Evolutionary conservation across 2,888 invertebrate genomes (phyloP), one percentile per base, ranked within the genome.

Genomic region (Thysanoteuthis rhombus): DNA sequence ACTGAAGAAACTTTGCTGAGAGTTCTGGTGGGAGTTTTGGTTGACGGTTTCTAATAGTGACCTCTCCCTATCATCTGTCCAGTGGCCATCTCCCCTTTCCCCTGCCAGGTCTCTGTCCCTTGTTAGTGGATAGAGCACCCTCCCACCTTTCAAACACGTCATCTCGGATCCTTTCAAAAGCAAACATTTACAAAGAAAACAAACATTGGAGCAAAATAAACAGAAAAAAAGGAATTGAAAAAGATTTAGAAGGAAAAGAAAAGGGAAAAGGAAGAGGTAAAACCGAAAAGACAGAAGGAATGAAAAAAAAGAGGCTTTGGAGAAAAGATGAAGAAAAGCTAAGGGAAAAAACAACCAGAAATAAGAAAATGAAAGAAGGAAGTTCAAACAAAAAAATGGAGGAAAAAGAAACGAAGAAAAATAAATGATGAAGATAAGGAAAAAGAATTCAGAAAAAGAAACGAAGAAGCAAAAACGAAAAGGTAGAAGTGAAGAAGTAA

Each of bases 241-340:
- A n/a, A n/a, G n/a, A n/a, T n/a, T n/a, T 12, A 36, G 10, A 36
- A n/a, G 8, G 75, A 12, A 75, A 16, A n/a, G 36, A 16, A 36
- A 16, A 5, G 32, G 10, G 6, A 52, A 0, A 3, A n/a, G n/a
- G 19, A 3, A 5, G 8, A 1, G n/a, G 6, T n/a, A n/a, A n/a
- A n/a, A n/a, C n/a, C n/a, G n/a, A n/a, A n/a, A n/a, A 1, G 1
- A 8, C 32, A n/a, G n/a, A n/a, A 8, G n/a, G 0, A 2, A 19
- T n/a, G 32, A 19, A 75, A 6, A 8, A 32, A 32, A 12, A n/a
- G n/a, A n/a, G n/a, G n/a, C n/a, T n/a, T 6, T 12, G 19, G 52
- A 52, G 19, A 22, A 25, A 25, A 19, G 4, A 52, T 8, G 22
- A 52, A 22, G 19, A 25, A 5, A 58, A 58, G 58, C 1, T 1